phyloP scores from a whole-genome alignment of 2,797 vertebrate species.

The Neomorphus geoffroyi region DNA sequence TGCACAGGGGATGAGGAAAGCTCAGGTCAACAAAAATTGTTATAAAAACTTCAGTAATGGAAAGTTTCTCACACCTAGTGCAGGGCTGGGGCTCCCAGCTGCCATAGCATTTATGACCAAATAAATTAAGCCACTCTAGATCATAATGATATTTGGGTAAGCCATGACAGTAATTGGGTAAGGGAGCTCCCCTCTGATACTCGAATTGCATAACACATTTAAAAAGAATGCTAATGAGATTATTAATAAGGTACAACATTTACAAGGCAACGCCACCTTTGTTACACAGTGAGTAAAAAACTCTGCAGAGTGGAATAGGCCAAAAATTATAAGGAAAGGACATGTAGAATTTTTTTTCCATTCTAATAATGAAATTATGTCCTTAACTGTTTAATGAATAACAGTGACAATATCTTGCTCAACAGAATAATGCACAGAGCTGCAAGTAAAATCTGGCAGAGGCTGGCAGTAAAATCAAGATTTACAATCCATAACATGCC shows the following conservation, averaged over 20 bases:
- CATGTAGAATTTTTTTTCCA: neutral
- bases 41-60: neutral
- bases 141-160: neutral
- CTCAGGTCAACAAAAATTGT: neutral
- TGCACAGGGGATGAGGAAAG: neutral
- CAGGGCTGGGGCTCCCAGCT: neutral
- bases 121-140: neutral
- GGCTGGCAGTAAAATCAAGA: constrained; percentile 28
- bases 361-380: neutral
- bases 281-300: neutral
- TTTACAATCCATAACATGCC: neutral
- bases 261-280: neutral
- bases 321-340: neutral
- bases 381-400: neutral
- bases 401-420: neutral
- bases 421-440: neutral
- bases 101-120: neutral
- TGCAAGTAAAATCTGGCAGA: neutral
- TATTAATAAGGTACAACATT: neutral
- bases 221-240: neutral
- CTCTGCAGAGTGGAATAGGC: neutral
- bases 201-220: neutral
- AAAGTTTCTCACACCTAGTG: neutral
- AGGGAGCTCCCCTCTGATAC: neutral
- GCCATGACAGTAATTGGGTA: neutral